Conservation (phyloP, 2,113 vertebrate species). For the Corythoichthys haematopterus region DNA sequence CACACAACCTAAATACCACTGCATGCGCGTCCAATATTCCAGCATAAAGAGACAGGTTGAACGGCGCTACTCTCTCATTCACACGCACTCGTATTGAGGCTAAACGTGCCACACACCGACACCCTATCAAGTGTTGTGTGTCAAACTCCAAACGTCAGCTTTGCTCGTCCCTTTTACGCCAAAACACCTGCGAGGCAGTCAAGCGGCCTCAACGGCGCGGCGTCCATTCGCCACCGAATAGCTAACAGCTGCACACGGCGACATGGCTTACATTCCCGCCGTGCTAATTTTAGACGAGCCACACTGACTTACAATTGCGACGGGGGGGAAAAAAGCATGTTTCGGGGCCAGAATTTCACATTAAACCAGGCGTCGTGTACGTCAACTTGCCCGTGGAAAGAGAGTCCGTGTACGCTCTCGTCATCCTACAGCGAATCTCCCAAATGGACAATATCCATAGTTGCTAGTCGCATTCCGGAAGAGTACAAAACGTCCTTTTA, state of each 20-base stretch:
- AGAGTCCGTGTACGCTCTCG: slow-evolving; percentile 63
- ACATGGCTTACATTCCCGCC: slow-evolving; percentile 21
- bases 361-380: not conserved
- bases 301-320: slow-evolving; percentile 10
- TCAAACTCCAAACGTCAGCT: slow-evolving; percentile 18
- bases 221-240: not conserved
- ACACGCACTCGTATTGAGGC: not conserved
- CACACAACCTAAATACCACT: not conserved
- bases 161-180: slow-evolving; percentile 51
- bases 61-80: slow-evolving; percentile 19
- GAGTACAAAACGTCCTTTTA: not conserved
- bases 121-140: not conserved
- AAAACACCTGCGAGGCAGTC: slow-evolving; percentile 34
- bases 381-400: slow-evolving; percentile 67
- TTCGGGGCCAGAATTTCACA: not conserved
- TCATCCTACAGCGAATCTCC: slow-evolving; percentile 55
- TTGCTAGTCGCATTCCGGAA: slow-evolving; percentile 39
- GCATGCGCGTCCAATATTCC: not conserved
- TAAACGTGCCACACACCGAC: slow-evolving; percentile 7
- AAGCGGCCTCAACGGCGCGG: not conserved
- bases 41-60: slow-evolving; percentile 47
- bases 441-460: slow-evolving; percentile 39
- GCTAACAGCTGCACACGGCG: slow-evolving; percentile 20
- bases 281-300: slow-evolving; percentile 57
- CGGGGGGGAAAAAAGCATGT: not conserved